phyloP scores from a whole-genome alignment of 2,797 vertebrate genomes.

The Acipenser transmontanus region DNA sequence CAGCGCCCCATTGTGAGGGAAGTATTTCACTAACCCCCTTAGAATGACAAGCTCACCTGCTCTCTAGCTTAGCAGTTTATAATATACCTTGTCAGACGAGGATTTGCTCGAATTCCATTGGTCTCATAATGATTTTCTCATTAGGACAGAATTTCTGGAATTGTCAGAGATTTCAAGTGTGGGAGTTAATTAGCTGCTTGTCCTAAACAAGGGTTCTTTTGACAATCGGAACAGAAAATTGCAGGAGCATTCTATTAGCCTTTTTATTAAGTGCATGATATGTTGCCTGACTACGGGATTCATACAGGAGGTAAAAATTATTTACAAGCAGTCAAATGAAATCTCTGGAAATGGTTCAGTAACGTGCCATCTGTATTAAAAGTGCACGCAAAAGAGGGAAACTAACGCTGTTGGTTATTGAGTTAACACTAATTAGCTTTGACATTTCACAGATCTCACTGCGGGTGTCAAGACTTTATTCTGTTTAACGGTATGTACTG shows the following conservation, averaged over 20 bases:
- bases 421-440: too few species aligned
- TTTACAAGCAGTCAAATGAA: too few species aligned
- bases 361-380: too few species aligned
- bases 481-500: too few species aligned
- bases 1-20: not conserved
- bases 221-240: constrained; percentile 3
- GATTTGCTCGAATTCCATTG: constrained; percentile 40
- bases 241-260: not conserved
- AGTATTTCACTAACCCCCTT: not conserved
- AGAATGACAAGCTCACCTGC: constrained; percentile 14
- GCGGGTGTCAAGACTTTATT: too few species aligned
- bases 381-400: too few species aligned
- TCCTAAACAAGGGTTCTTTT: not conserved
- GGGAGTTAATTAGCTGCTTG: constrained; percentile 50
- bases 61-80: constrained; percentile 18
- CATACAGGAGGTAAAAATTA: too few species aligned
- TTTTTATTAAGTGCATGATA: not conserved
- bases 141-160: constrained; percentile 52
- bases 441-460: too few species aligned
- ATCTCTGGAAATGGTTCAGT: too few species aligned
- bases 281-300: too few species aligned
- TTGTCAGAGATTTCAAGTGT: constrained; percentile 59
- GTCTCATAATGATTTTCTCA: constrained; percentile 68
- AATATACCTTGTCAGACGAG: constrained; percentile 29
- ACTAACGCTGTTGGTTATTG: too few species aligned